phyloP scores from a whole-genome alignment of 1,140 invertebrate genomes.

The Platorchestia sp. region DNA sequence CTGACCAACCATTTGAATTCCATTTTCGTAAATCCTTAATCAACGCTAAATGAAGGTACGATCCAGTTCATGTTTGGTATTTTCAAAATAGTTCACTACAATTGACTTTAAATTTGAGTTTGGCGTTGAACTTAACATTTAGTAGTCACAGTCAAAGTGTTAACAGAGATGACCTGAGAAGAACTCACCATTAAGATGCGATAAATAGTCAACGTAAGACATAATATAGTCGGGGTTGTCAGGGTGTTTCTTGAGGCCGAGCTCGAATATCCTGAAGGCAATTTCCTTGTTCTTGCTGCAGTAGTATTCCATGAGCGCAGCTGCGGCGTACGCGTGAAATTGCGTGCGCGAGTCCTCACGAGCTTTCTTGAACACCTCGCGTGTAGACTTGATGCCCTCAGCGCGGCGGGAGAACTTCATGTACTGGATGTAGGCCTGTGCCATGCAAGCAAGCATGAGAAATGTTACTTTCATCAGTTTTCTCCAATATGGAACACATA shows the following conservation, averaged over 20 bases:
- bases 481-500: too few species aligned
- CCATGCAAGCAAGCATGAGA: background rate
- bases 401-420: constrained; percentile 98
- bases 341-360: constrained; percentile 88
- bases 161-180: too few species aligned
- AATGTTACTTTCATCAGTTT: too few species aligned
- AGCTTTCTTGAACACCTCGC: constrained; percentile 94
- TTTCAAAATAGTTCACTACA: too few species aligned
- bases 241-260: constrained; percentile 96
- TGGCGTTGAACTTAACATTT: too few species aligned
- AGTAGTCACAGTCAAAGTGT: too few species aligned
- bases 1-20: too few species aligned
- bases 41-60: too few species aligned
- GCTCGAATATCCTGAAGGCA: constrained; percentile 97
- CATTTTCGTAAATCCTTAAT: too few species aligned
- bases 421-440: constrained; percentile 94
- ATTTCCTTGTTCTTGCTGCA: constrained; percentile 99
- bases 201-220: constrained; percentile 97
- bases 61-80: too few species aligned
- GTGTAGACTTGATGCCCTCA: constrained; percentile 96
- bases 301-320: constrained; percentile 99
- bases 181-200: constrained; percentile 92
- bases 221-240: constrained; percentile 95
- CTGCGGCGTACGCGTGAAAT: constrained; percentile 96
- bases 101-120: too few species aligned